Percentiles rank a stretch among this genome's conserved stretches.
These are phyloP conservation scores for Vollenhovia emeryi DNA, from an alignment of 1,140 invertebrate species.

Conservation along the genomic window DNA sequence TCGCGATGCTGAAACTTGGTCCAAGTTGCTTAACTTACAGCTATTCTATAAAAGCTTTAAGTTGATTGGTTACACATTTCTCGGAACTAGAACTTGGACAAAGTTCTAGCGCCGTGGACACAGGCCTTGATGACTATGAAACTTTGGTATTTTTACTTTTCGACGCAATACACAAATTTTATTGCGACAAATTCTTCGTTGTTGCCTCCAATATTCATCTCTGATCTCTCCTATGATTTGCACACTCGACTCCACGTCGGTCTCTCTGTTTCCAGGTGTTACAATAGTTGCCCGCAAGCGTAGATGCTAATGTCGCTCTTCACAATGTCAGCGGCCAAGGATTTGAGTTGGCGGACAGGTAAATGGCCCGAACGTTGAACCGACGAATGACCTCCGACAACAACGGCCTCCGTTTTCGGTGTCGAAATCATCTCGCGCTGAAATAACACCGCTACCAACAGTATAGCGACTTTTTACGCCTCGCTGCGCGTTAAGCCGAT, in stretches of 20 bases:
- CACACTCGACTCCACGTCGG: neutral
- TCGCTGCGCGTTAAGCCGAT: neutral
- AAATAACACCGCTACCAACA: slow-evolving; percentile 51
- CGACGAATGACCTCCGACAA: slow-evolving; percentile 79
- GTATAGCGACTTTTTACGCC: neutral
- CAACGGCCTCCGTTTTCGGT: slow-evolving; percentile 73
- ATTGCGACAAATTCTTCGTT: too few relatives aligned
- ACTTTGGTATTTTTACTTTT: neutral
- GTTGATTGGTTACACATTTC: too few relatives aligned
- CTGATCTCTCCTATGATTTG: neutral
- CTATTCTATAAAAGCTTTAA: too few relatives aligned
- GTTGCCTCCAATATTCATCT: neutral
- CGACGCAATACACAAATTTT: neutral
- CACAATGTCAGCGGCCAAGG: slow-evolving; percentile 62
- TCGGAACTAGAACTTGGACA: too few relatives aligned
- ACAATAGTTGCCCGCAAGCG: slow-evolving; percentile 36
- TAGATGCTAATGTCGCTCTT: slow-evolving; percentile 60
- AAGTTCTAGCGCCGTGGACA: too few relatives aligned
- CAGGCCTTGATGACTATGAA: neutral
- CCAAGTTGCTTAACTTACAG: too few relatives aligned
- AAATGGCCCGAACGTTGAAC: slow-evolving; percentile 76
- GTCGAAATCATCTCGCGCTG: slow-evolving; percentile 61
- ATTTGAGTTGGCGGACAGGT: slow-evolving; percentile 71
- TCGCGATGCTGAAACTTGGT: too few relatives aligned
- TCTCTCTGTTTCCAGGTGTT: slow-evolving; percentile 22